Conservation (phyloP, 92 coral and sea anemone species). For the Muricea muricata region DNA sequence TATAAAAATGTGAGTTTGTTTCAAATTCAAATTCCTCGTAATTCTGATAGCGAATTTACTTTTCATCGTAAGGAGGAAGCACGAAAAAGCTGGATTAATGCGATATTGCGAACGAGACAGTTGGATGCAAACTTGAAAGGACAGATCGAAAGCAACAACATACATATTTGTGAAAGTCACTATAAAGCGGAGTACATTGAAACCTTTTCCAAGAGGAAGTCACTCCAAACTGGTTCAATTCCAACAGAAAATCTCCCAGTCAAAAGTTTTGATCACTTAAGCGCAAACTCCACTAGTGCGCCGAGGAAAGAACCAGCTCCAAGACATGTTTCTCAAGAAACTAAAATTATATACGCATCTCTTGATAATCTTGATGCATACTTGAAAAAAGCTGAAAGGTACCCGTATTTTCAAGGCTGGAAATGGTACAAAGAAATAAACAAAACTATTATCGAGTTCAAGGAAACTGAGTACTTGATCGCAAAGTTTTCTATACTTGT, state of each 20-base stretch:
- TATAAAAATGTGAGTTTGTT: too few relatives aligned
- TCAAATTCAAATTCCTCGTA: background rate
- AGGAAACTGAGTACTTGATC: background rate
- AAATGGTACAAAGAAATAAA: background rate
- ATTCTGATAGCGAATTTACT: background rate
- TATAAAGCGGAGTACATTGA: background rate
- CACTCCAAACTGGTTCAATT: background rate
- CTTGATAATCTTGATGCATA: background rate
- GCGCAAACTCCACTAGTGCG: background rate
- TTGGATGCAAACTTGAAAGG: background rate
- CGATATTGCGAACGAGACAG: background rate
- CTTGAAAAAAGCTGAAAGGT: background rate
- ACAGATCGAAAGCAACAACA: background rate
- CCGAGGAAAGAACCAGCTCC: background rate
- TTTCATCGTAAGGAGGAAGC: background rate
- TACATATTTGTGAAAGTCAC: background rate
- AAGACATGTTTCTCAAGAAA: background rate
- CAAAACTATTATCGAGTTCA: background rate
- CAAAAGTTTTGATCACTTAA: background rate
- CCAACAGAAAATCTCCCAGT: background rate
- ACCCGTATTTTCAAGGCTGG: background rate
- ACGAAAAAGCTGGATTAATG: background rate
- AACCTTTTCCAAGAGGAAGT: background rate
- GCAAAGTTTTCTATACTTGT: background rate
- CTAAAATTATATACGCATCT: background rate